Evolutionary conservation across 2,113 vertebrate species (phyloP).

Genomic region (Numida meleagris): DNA sequence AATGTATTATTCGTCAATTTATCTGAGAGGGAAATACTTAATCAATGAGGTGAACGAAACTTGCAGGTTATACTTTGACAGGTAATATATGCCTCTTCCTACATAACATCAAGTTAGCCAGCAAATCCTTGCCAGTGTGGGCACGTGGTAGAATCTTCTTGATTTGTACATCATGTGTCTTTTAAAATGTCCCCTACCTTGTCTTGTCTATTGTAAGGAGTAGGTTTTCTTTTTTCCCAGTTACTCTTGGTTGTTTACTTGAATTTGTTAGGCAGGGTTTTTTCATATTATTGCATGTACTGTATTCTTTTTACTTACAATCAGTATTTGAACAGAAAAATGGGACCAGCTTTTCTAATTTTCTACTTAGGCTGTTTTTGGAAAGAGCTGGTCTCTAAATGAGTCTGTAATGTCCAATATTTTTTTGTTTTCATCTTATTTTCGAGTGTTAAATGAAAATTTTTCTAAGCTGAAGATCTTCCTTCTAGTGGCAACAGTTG

Average conservation of each 20-base stretch:
- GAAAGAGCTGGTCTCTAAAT: constrained; percentile 60
- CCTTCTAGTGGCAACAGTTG: background rate
- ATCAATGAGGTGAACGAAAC: background rate
- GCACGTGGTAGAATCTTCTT: background rate
- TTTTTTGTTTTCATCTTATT: background rate
- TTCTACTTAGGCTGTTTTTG: background rate
- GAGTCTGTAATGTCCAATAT: background rate
- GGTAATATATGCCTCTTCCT: background rate
- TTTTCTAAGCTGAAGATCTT: background rate
- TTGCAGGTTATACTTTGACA: background rate
- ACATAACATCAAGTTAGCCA: background rate
- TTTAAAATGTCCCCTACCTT: background rate
- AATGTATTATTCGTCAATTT: background rate
- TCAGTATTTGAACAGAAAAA: constrained; percentile 40
- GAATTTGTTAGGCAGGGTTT: background rate
- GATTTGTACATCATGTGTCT: background rate
- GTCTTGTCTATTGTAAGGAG: background rate
- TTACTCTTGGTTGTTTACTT: background rate
- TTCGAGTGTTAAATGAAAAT: background rate
- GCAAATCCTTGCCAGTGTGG: background rate
- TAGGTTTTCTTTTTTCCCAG: background rate
- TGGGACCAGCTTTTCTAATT: constrained; percentile 28
- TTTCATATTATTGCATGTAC: constrained; percentile 44
- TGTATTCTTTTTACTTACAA: constrained; percentile 26
- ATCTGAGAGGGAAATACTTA: constrained; percentile 19